Base-by-base conservation (phyloP, 2,888 invertebrate species). In the Scrobipalpa costella region DNA sequence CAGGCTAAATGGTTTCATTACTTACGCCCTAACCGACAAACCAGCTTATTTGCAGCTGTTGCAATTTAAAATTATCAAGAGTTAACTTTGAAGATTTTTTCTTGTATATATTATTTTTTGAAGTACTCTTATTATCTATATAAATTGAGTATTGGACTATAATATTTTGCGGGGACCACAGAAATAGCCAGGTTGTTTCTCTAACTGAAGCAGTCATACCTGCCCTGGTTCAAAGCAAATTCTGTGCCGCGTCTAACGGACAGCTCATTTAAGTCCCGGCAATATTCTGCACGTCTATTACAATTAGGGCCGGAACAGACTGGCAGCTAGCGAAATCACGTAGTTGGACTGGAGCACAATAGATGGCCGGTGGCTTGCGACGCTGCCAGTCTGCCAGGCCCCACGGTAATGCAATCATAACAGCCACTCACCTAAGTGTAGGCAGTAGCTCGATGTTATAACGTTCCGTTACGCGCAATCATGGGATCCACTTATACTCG, bases 401-500 rank as follows among this genome's bases (percentile, higher is more conserved):
- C 47, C 47, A 62, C 62, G 57, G 47, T 57, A 63, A 63, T 63
- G 27, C 57, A 40, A 52, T 50, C 61, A 61, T 57, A 63, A 65
- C 62, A 61, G 33, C 58, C 67, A 74, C 82, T 79, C 78, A 91
- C 91, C 88, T 86, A 86, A 90, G 76, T 78, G 71, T 73, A 81
- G 81, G 83, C 78, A 78, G 79, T 75, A 79, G 81, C 79, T 84
- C 79, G 83, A 82, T 87, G 90, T 89, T 90, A 90, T 89, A 88
- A 89, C 68, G 74, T 68, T 77, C 69, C 72, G 66, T 71, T 81
- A 72, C 68, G 76, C 65, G 73, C 71, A 78, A 71, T 81, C 90
- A 89, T 90, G 81, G 72, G 84, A 79, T 73, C 69, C 64, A 69
- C 73, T 71, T 73, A 69, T 69, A 64, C 68, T 75, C 70, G 70